Evolutionary conservation across 1,140 invertebrate genomes (phyloP), one percentile per base, ranked within the genome.

Genomic region (Akabosia matsudoensis): DNA sequence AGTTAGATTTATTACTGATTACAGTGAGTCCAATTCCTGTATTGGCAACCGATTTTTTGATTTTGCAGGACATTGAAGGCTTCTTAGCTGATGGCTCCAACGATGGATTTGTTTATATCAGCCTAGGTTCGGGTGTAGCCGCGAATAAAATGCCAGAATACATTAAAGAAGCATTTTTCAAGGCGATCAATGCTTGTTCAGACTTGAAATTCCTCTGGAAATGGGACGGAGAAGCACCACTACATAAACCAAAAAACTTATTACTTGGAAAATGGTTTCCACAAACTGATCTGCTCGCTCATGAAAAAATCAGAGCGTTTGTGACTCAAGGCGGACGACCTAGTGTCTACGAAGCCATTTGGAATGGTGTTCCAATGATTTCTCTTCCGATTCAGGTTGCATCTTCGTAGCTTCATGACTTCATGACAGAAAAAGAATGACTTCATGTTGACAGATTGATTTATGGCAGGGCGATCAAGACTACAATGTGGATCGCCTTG

Each of bases 281-380:
- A 10, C 77, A 78, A 33, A 16, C 30, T 10, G 74, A 76, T 61
- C 18, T 78, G 28, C 37, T 45, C 37, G 72, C 82, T n/a, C 84
- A 85, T 76, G 74, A 75, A 13, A 80, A 83, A 1, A 76, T 80
- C 4, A 72, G 79, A 28, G 72, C 82, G 14, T 85, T 86, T 76
- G 82, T 86, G 10, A 84, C 83, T 18, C 88, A 88, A 78, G 83
- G 85, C 56, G 87, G 88, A 13, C 80, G 67, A 30, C 67, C 67
- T 28, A 70, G 67, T 30, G 16, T 22, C 10, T 13, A 3, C 3
- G 67, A 70, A 70, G 67, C 67, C 16, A 22, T 70, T 10, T 31
- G 18, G 4, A 70, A 70, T 30, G 67, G 28, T 16, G 30, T 31
- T 3, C 67, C 67, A 31, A 64, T 64, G 4, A 64, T 64, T 10